Evolutionary conservation across 92 coral and sea anemone species (phyloP), one percentile per base, ranked within the genome.

Genomic region (Paramuricea clavata): DNA sequence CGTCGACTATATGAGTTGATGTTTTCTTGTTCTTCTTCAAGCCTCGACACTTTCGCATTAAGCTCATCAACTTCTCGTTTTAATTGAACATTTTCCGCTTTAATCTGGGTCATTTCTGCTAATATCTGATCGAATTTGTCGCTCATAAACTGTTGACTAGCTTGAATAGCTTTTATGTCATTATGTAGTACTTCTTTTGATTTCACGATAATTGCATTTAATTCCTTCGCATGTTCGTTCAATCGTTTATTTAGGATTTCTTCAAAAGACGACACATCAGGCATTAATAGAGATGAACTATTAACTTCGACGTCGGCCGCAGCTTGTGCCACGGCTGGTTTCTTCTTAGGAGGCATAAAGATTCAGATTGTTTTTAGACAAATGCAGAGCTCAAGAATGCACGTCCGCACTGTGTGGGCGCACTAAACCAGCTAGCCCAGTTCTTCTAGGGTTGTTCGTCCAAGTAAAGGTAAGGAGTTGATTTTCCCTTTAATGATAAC

Each of bases 111-210:
- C 15, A 61, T 61, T 61, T 61, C 69, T 23, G 69, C 12, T 30
- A 61, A 16, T 3, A 57, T 19, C 22, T 57, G 22, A 57, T 57
- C 69, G 35, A 61, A 61, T 61, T 61, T 61, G 35, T 61, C 69
- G 35, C 69, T 61, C 69, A 61, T 61, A 30, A 61, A 61, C 35
- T 61, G 69, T 61, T 61, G 69, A 61, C 69, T 61, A 10, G 35
- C 69, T 61, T 61, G 69, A 61, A 61, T 30, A 2, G 35, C 69
- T 61, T 61, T 61, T 19, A 61, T 19, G 12, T 61, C 69, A 30
- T 61, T 30, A 19, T 61, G 69, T 22, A 61, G 31, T 6, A 15
- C 69, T 22, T 61, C 69, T 23, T 61, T 61, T 30, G 69, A 61
- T 30, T 61, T 61, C 26, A 25, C 17, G 3, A 61, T 13, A 57